These are phyloP conservation scores for Silurus glanis DNA, from an alignment of 2,113 vertebrate species.

Conservation along the genomic window DNA sequence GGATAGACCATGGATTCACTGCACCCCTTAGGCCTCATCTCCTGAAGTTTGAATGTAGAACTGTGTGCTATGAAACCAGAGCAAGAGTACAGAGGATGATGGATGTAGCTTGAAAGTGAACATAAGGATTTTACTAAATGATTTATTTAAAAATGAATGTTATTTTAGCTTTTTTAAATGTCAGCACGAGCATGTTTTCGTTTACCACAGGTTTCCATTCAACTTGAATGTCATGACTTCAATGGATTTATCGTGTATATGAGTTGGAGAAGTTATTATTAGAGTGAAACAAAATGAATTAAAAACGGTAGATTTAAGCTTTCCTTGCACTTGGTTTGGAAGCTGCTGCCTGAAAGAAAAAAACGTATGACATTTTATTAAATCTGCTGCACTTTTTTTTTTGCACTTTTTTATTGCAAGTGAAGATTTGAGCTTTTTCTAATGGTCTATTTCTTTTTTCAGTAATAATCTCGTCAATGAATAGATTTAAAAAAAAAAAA, in stretches of 20 bases:
- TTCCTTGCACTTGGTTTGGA: background rate
- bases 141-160: background rate
- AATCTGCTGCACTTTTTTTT: background rate
- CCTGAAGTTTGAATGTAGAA: background rate
- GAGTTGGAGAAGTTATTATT: background rate
- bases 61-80: background rate
- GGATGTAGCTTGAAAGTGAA: background rate
- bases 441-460: background rate
- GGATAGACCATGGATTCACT: background rate
- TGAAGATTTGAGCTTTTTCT: too few relatives aligned
- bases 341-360: background rate
- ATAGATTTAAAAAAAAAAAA: background rate
- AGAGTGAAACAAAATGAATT: background rate
- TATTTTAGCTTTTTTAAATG: background rate
- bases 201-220: background rate
- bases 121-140: background rate
- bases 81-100: background rate
- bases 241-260: background rate
- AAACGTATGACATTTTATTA: background rate
- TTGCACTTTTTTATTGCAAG: background rate
- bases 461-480: slow-evolving; percentile 1
- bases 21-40: background rate
- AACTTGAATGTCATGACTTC: background rate
- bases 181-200: background rate
- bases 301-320: background rate